These are phyloP conservation scores for Salvator merianae DNA, from an alignment of 2,113 vertebrate species.

Conservation along the genomic window DNA sequence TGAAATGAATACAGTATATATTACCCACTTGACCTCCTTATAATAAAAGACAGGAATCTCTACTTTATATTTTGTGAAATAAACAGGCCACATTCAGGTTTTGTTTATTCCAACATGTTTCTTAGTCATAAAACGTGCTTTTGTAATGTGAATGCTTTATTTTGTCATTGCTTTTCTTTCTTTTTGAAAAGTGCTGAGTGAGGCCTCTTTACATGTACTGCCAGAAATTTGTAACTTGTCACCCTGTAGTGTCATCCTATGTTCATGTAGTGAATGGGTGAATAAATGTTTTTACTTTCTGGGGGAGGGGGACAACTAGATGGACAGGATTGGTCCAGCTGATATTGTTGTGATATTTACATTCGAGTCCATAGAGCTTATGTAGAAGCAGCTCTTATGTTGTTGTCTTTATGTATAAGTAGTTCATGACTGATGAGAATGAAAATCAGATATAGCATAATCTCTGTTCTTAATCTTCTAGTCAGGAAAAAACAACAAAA, in stretches of 20 bases:
- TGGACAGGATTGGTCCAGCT: not conserved
- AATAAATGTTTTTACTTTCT: not conserved
- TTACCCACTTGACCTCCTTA: no score
- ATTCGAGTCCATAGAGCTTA: not conserved
- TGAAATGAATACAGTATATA: no score
- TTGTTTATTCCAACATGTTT: no score
- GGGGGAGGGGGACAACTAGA: not conserved
- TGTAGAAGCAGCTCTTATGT: not conserved
- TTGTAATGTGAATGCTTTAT: no score
- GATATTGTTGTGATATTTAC: not conserved
- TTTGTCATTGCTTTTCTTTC: no score
- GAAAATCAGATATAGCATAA: not conserved
- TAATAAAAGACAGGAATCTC: no score
- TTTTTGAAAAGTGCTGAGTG: not conserved
- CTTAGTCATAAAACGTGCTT: no score
- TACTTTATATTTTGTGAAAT: no score
- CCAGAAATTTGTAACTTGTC: not conserved
- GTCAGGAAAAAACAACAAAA: not conserved
- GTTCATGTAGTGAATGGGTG: not conserved
- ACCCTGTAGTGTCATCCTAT: not conserved
- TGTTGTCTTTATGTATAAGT: not conserved
- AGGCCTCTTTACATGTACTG: not conserved
- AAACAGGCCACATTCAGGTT: no score
- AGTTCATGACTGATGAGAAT: not conserved
- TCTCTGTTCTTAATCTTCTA: not conserved